A percentile compares a stretch with the other conserved stretches of the same genome.
These are phyloP conservation scores for Phalacrocorax carbo DNA, from an alignment of 2,113 vertebrate genomes.

Conservation along the genomic window DNA sequence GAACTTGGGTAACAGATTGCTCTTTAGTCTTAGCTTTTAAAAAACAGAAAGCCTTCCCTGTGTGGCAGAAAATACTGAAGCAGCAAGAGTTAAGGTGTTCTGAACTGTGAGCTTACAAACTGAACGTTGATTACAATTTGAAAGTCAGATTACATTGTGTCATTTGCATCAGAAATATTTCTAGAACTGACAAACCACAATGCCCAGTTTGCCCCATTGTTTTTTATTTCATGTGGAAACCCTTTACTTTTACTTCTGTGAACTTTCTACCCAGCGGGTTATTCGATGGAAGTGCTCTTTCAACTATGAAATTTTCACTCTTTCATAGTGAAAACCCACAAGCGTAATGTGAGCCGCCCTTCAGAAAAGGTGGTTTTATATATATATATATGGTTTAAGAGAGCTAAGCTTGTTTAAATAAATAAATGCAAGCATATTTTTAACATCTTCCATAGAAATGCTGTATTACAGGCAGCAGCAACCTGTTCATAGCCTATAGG, in stretches of 20 bases:
- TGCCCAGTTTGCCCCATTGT: background rate
- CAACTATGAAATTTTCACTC: background rate
- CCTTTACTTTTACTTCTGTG: background rate
- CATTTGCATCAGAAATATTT: background rate
- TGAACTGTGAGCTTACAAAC: background rate
- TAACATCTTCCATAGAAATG: background rate
- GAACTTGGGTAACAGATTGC: background rate
- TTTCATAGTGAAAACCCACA: fast-evolving
- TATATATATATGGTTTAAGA: background rate
- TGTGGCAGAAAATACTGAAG: background rate
- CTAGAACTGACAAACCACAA: background rate
- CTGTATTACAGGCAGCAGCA: background rate
- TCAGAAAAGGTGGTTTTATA: background rate
- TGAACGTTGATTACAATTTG: background rate
- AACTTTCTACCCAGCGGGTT: background rate
- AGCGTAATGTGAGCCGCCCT: background rate
- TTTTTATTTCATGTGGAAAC: background rate
- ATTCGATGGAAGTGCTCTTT: background rate
- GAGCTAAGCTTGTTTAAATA: background rate
- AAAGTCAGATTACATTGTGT: conserved; percentile 3
- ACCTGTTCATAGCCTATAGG: background rate
- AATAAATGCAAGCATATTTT: background rate
- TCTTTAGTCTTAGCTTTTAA: background rate
- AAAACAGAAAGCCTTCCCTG: background rate
- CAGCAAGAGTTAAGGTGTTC: background rate